These are phyloP conservation scores for Tragelaphus strepsiceros DNA, from an alignment of 2,113 vertebrate genomes.

Conservation along the genomic window DNA sequence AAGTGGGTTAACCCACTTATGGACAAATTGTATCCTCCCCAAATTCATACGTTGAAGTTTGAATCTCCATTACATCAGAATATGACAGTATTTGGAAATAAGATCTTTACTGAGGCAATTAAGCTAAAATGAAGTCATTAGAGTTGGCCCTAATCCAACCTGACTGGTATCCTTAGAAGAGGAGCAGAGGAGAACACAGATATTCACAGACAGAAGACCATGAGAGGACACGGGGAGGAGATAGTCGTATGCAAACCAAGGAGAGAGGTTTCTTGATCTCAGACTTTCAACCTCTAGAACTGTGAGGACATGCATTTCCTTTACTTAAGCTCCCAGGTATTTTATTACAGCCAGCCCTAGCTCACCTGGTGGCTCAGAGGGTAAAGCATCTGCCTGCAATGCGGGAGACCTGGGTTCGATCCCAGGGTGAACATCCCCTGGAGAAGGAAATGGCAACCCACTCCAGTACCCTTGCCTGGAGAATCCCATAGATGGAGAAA, in stretches of 20 bases:
- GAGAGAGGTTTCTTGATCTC: neutral
- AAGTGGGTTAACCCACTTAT: no score
- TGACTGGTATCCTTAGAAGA: neutral
- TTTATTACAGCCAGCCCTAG: neutral
- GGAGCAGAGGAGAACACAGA: neutral
- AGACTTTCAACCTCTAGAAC: neutral
- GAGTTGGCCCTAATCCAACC: neutral
- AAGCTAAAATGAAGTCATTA: neutral
- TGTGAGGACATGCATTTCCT: neutral
- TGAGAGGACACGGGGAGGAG: neutral
- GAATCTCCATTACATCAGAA: neutral
- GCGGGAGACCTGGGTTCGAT: rapidly evolving
- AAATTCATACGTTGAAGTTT: neutral
- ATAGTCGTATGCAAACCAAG: neutral
- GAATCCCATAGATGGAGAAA: no score
- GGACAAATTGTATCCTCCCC: neutral
- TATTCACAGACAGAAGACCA: neutral
- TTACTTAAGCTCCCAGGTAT: neutral
- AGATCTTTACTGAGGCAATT: neutral
- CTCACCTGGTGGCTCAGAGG: no score
- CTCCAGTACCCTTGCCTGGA: no score
- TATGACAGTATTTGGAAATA: neutral
- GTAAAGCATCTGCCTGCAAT: no score
- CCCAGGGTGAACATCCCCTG: no score
- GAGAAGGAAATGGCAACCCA: no score